phyloP scores from a whole-genome alignment of 1,140 invertebrate genomes.

The Coboldia fuscipes region DNA sequence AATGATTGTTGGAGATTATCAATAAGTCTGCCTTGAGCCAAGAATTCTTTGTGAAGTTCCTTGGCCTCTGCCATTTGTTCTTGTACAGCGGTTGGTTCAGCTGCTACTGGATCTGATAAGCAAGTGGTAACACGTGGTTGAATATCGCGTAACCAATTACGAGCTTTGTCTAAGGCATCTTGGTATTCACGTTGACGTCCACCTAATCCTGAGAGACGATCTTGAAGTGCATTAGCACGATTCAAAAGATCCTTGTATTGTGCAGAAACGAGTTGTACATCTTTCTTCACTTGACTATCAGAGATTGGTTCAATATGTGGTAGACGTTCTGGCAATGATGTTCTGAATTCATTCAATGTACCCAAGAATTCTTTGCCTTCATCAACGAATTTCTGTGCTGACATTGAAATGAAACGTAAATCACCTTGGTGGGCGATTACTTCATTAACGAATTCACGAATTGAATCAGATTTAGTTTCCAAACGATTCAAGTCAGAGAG shows the following conservation, averaged over 20 bases:
- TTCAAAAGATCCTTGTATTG: slow-evolving; percentile 55
- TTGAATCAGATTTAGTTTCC: slow-evolving; percentile 45
- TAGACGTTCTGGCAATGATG: slow-evolving; percentile 52
- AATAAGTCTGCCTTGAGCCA: slow-evolving; percentile 63
- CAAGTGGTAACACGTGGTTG: slow-evolving; percentile 54
- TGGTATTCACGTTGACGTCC: slow-evolving; percentile 60
- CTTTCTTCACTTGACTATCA: slow-evolving; percentile 44
- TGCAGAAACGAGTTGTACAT: slow-evolving; percentile 43
- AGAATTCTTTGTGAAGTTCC: slow-evolving; percentile 64
- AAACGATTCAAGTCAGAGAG: slow-evolving; percentile 56
- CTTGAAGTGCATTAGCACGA: slow-evolving; percentile 61
- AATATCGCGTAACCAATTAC: slow-evolving; percentile 58
- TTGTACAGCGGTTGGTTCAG: slow-evolving; percentile 69
- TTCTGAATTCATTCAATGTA: slow-evolving; percentile 66
- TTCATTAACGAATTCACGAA: slow-evolving; percentile 76
- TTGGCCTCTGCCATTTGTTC: slow-evolving; percentile 71
- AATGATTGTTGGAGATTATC: slow-evolving; percentile 47
- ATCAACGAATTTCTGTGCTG: slow-evolving; percentile 84
- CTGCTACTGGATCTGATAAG: slow-evolving; percentile 60
- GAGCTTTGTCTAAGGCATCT: slow-evolving; percentile 63
- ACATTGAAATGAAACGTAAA: slow-evolving; percentile 81
- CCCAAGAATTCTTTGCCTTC: slow-evolving; percentile 77
- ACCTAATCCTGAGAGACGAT: slow-evolving; percentile 51
- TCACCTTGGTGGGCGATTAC: slow-evolving; percentile 89
- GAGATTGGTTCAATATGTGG: slow-evolving; percentile 48